Evolutionary conservation across 1,140 invertebrate species (phyloP).

Genomic region (Meteorus sp.): DNA sequence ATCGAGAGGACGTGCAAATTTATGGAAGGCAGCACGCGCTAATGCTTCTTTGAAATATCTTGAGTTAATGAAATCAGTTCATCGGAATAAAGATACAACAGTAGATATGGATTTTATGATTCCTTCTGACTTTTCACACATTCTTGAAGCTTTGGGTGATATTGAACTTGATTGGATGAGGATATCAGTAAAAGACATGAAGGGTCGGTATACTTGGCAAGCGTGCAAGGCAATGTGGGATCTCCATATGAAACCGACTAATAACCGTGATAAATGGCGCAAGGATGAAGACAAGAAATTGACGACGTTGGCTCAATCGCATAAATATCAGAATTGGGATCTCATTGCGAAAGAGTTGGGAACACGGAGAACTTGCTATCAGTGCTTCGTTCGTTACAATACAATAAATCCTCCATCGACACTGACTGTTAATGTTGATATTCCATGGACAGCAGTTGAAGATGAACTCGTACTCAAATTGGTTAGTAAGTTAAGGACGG

Average conservation of each 20-base stretch:
- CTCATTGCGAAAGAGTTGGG: slow-evolving; percentile 61
- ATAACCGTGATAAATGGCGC: slow-evolving; percentile 67
- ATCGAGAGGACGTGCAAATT: slow-evolving; percentile 38
- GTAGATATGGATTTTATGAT: too few species aligned
- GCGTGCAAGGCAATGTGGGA: slow-evolving; percentile 69
- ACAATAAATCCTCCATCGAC: slow-evolving; percentile 43
- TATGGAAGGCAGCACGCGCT: slow-evolving; percentile 40
- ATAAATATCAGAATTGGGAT: slow-evolving; percentile 67
- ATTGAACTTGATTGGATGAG: slow-evolving; percentile 57
- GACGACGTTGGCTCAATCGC: slow-evolving; percentile 50
- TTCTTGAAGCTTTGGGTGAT: too few species aligned
- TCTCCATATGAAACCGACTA: slow-evolving; percentile 66
- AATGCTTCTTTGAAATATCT: slow-evolving; percentile 31
- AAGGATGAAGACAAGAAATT: slow-evolving; percentile 62
- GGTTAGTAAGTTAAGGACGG: slow-evolving; percentile 61
- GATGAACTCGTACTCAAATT: slow-evolving; percentile 61
- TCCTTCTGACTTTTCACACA: too few species aligned
- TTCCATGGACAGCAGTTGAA: slow-evolving; percentile 64
- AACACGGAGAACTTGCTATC: slow-evolving; percentile 64
- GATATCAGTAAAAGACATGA: slow-evolving; percentile 54
- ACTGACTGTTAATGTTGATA: slow-evolving; percentile 39
- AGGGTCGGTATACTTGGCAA: slow-evolving; percentile 55
- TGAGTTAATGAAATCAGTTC: too few species aligned
- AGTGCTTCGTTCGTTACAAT: slow-evolving; percentile 68
- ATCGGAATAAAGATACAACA: background rate